Percentiles rank a stretch among this genome's conserved stretches.
phyloP scores from a whole-genome alignment of 2,888 invertebrate species.

The Eupithecia inturbata region DNA sequence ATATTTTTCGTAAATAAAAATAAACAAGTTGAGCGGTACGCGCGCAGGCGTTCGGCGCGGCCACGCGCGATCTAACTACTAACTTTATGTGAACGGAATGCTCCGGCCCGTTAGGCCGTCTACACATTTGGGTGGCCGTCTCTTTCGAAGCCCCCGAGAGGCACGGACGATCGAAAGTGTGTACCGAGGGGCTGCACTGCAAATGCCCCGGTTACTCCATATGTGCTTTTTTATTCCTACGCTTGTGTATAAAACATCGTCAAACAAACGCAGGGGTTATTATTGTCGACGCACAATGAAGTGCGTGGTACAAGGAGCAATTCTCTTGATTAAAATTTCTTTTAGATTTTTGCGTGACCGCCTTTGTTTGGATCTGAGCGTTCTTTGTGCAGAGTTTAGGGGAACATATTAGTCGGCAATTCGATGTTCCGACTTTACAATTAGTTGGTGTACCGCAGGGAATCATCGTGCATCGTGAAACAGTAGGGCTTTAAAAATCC shows the following conservation, averaged over 20 bases:
- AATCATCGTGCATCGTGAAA: constrained; percentile 43
- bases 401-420: constrained; percentile 66
- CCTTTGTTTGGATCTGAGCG: constrained; percentile 67
- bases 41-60: constrained; percentile 68
- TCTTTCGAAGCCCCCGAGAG: constrained; percentile 42
- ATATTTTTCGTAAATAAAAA: constrained; percentile 71
- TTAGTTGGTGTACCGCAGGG: constrained; percentile 53
- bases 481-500: constrained; percentile 40
- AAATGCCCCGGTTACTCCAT: constrained; percentile 56
- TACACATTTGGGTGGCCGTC: constrained; percentile 41
- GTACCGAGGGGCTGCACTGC: constrained; percentile 57
- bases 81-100: constrained; percentile 66
- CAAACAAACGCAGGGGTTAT: constrained; percentile 65
- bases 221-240: constrained; percentile 45
- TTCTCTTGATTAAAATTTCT: constrained; percentile 70
- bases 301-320: constrained; percentile 65
- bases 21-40: constrained; percentile 60
- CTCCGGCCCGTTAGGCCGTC: constrained; percentile 54
- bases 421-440: constrained; percentile 57
- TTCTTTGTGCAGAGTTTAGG: constrained; percentile 67
- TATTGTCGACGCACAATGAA: constrained; percentile 73
- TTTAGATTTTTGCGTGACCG: constrained; percentile 58
- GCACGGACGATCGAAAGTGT: constrained; percentile 47
- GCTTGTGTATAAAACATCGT: constrained; percentile 52
- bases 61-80: constrained; percentile 72